These are phyloP conservation scores for Acanthiza pusilla DNA, from an alignment of 2,797 vertebrate genomes.

Conservation along the genomic window DNA sequence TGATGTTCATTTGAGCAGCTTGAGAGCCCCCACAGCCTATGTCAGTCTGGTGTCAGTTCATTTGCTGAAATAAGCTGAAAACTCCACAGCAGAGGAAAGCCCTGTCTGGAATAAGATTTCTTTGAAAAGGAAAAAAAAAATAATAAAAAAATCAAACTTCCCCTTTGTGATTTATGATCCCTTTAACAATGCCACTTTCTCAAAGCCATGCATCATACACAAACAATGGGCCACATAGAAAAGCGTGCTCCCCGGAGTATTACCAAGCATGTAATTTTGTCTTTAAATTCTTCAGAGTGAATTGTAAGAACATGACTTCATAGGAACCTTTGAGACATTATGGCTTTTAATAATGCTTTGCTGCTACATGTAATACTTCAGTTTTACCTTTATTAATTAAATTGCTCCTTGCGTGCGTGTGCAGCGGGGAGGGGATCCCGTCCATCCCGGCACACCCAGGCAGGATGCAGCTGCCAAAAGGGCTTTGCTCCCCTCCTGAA, in stretches of 20 bases:
- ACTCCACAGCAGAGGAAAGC: background rate
- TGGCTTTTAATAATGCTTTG: slow-evolving; percentile 71
- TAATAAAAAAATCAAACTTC: slow-evolving; percentile 24
- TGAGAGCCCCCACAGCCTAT: background rate
- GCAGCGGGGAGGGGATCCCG: background rate
- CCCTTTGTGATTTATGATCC: slow-evolving; percentile 60
- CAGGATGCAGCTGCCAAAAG: background rate
- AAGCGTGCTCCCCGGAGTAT: slow-evolving; percentile 62
- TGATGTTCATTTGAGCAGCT: background rate
- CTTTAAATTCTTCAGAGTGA: slow-evolving; percentile 72
- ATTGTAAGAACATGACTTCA: slow-evolving; percentile 79
- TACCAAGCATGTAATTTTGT: slow-evolving; percentile 75
- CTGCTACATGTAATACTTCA: slow-evolving; percentile 67
- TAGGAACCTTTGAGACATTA: slow-evolving; percentile 74
- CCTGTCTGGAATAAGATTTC: slow-evolving; percentile 28
- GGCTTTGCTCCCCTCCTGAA: background rate
- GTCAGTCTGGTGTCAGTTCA: background rate
- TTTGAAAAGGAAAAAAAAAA: background rate
- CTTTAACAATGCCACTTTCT: slow-evolving; percentile 69
- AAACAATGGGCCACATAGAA: slow-evolving; percentile 71
- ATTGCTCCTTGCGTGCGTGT: slow-evolving; percentile 37
- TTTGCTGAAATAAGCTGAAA: slow-evolving; percentile 17
- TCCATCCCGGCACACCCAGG: slow-evolving; percentile 12
- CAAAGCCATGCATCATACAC: slow-evolving; percentile 59
- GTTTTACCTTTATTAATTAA: slow-evolving; percentile 75